phyloP scores from a whole-genome alignment of 2,888 invertebrate genomes.

The Amblyjoppa proteus region DNA sequence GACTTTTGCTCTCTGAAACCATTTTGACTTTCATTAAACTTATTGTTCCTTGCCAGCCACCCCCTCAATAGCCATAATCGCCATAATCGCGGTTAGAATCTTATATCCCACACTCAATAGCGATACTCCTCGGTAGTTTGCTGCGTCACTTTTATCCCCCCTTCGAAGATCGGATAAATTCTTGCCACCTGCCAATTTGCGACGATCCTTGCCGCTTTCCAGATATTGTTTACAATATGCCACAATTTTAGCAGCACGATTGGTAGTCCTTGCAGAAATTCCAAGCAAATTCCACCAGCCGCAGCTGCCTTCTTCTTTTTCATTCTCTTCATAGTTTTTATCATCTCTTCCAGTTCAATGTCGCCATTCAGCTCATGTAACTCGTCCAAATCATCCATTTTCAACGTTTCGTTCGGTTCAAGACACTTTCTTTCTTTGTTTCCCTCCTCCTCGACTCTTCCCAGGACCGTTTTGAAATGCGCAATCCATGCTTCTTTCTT shows the following conservation, averaged over 20 bases:
- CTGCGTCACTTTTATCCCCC: conserved; percentile 31
- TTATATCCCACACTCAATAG: conserved; percentile 56
- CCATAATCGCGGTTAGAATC: conserved; percentile 54
- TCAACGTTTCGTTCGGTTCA: background rate
- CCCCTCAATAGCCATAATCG: conserved; percentile 43
- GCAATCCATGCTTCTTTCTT: background rate
- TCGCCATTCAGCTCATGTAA: conserved; percentile 38
- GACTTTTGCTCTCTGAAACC: conserved; percentile 60
- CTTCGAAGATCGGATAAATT: conserved; percentile 54
- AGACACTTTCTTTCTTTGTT: background rate
- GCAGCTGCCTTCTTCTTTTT: conserved; percentile 55
- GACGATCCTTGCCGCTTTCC: conserved; percentile 36
- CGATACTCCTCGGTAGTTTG: conserved; percentile 57
- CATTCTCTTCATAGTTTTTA: conserved; percentile 29
- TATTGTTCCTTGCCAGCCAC: conserved; percentile 52
- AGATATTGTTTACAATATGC: conserved; percentile 43
- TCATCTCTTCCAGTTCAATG: conserved; percentile 35
- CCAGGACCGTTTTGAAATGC: conserved; percentile 2
- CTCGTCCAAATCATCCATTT: conserved; percentile 7
- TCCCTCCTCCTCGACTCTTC: background rate
- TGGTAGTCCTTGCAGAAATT: conserved; percentile 31
- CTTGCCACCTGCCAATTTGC: conserved; percentile 49
- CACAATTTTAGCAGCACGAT: background rate
- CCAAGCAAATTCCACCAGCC: conserved; percentile 45
- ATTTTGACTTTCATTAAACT: conserved; percentile 64